These are phyloP conservation scores for Oscheius sp. DNA, from an alignment of 2,888 invertebrate genomes.

Conservation along the genomic window DNA sequence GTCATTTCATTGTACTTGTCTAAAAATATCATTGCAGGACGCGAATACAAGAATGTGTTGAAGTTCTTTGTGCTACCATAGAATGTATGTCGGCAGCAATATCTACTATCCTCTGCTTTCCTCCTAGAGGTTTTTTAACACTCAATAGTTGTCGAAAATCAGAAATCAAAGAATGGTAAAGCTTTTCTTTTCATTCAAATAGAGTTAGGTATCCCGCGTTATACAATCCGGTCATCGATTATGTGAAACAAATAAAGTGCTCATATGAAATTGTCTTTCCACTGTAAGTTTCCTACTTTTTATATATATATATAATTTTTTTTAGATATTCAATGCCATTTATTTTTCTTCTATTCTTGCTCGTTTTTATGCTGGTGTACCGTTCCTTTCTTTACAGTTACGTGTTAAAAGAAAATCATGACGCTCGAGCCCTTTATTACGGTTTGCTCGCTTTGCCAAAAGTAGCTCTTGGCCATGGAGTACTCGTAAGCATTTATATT, in stretches of 20 bases:
- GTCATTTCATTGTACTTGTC: background rate
- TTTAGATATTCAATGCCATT: constrained; percentile 30
- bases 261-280: constrained; percentile 98
- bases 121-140: constrained; percentile 83
- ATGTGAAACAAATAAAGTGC: constrained; percentile 86
- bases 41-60: constrained; percentile 36
- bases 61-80: constrained; percentile 77
- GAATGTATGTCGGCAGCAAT: constrained; percentile 83
- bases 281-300: constrained; percentile 75
- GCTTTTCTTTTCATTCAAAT: background rate
- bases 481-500: constrained; percentile 51
- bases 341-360: constrained; percentile 34
- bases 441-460: constrained; percentile 61
- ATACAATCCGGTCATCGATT: constrained; percentile 91
- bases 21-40: constrained; percentile 39
- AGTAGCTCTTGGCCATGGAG: constrained; percentile 52
- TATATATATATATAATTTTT: background rate
- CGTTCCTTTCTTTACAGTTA: constrained; percentile 52
- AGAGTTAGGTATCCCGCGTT: constrained; percentile 84
- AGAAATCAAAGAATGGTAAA: constrained; percentile 86
- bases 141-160: constrained; percentile 75
- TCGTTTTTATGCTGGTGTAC: constrained; percentile 50
- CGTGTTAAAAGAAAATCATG: constrained; percentile 35
- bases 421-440: constrained; percentile 56
- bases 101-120: constrained; percentile 82